Conservation (phyloP, 2,888 invertebrate species). For the Taphrorychus bicolor region DNA sequence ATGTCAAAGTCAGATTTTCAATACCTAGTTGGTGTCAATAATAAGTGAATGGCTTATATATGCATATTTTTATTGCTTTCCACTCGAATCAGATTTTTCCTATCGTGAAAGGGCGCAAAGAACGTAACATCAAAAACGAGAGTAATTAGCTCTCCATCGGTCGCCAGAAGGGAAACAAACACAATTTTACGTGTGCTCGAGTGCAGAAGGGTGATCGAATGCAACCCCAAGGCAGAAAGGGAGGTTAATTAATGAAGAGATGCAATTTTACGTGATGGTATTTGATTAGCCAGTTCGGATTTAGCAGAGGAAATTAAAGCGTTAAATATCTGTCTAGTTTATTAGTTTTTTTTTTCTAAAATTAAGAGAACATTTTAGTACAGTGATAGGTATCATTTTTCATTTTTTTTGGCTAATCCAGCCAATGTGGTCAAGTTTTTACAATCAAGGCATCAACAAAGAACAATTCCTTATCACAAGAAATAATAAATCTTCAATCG, state of each 20-base stretch:
- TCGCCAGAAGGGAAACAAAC: slow-evolving; percentile 4
- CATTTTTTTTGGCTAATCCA: no score
- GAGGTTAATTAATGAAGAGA: slow-evolving; percentile 22
- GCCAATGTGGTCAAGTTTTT: no score
- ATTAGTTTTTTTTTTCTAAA: no score
- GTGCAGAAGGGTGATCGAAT: background rate
- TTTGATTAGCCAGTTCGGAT: slow-evolving; percentile 26
- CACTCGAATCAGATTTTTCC: background rate
- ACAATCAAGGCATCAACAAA: no score
- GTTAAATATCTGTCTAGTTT: background rate
- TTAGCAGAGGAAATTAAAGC: slow-evolving; percentile 5
- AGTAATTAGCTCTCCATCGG: slow-evolving; percentile 1
- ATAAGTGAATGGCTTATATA: no score
- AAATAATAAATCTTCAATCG: no score
- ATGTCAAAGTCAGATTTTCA: no score
- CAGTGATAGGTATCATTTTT: no score
- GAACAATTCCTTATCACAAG: no score
- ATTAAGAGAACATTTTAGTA: no score
- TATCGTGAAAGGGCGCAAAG: background rate
- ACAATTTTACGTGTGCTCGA: background rate
- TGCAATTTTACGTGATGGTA: slow-evolving; percentile 28
- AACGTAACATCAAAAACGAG: background rate
- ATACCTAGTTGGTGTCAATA: no score
- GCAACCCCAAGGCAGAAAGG: slow-evolving; percentile 13
- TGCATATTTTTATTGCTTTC: no score